Percentiles rank a stretch among this genome's conserved stretches.
Conservation (phyloP, 1,140 invertebrate genomes). For the Euborellia annulipes region DNA sequence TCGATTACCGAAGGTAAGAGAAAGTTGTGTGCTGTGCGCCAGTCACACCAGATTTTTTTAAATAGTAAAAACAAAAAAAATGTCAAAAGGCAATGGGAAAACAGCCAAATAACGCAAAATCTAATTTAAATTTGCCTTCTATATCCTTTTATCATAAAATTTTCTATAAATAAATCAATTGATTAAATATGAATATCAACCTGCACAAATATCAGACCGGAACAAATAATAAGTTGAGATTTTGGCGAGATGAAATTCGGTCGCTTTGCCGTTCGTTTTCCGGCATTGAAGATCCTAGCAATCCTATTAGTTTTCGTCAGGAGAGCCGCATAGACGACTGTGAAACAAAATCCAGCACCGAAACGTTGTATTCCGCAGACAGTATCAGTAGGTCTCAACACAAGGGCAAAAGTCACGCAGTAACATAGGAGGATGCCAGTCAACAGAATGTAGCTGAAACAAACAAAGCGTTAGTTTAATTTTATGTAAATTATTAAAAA, state of each 20-base stretch:
- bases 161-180: not conserved
- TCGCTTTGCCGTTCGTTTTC: slow-evolving; percentile 70
- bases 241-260: slow-evolving; percentile 85
- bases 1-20: too few species aligned
- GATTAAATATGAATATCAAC: slow-evolving; percentile 30
- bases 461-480: too few species aligned
- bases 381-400: slow-evolving; percentile 56
- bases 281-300: slow-evolving; percentile 76
- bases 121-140: not conserved
- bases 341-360: slow-evolving; percentile 77
- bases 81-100: not conserved
- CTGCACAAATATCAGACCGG: slow-evolving; percentile 64
- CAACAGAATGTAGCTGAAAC: slow-evolving; percentile 61
- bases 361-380: slow-evolving; percentile 64
- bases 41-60: too few species aligned
- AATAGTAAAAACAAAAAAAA: too few species aligned
- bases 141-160: not conserved
- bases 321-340: slow-evolving; percentile 78
- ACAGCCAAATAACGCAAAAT: not conserved
- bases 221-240: slow-evolving; percentile 83
- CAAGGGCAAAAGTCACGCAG: slow-evolving; percentile 67
- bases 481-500: too few species aligned
- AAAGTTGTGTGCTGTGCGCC: too few species aligned
- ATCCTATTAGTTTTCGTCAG: slow-evolving; percentile 87
- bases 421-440: slow-evolving; percentile 79